Base-by-base conservation (phyloP, 2,113 vertebrate genomes). In the Nematolebias whitei region DNA sequence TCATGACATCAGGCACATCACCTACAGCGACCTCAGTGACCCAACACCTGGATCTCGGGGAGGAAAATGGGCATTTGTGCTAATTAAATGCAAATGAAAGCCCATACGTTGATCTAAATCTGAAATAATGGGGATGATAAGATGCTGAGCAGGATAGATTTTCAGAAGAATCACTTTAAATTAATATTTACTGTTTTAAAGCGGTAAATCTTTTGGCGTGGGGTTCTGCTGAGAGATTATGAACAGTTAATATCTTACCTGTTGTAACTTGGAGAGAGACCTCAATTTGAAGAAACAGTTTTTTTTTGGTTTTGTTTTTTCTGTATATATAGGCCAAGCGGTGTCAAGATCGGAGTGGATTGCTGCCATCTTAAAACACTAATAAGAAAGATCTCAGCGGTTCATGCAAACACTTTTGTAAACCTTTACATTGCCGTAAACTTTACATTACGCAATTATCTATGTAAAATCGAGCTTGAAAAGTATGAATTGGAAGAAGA, bases 21-120 rank as follows among this genome's bases (percentile, higher is more conserved):
- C 65, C 51, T 58, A 44, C 40, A 32, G 64, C 16, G 2, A 45
- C 53, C 56, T 18, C 1, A 45, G 57, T 76, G 69, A 78, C 65
- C 47, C 38, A 20, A 35, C 39, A 29, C 47, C 56, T 45, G 68
- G 53, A 76, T 70, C 70, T 38, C 47, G 9, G 29, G 54, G 59
- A 54, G 38, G 14, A 9, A 57, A 53, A 39, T 47, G 16, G 23
- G 20, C 39, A 48, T 69, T 47, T 69, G 69, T 75, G 72, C 60
- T 82, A 56, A 52, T 61, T 68, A 70, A 68, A 85, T 85, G 82
- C 82, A 79, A 79, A 87, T 71, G 29, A 74, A 61, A 85, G 38
- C 5, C 13, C 39, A 40, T 54, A 58, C 44, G 16, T 48, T 61
- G 52, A 68, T 68, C 78, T 66, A 74, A 43, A 67, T 67, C 23